Conservation (phyloP, 2,888 invertebrate genomes). For the Mesochorus sp. region DNA sequence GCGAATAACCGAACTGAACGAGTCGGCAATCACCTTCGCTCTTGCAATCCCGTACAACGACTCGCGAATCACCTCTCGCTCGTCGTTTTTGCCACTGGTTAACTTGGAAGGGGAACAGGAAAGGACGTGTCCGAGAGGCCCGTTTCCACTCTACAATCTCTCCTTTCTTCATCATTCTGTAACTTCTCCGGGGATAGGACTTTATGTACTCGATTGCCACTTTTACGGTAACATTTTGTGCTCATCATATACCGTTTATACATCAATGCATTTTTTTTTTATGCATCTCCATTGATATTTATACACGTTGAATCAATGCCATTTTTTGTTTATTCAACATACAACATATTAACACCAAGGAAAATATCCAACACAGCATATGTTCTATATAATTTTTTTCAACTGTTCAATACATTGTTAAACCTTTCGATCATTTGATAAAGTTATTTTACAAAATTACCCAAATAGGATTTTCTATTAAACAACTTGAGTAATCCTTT, state of each 20-base stretch:
- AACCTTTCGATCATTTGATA: too few relatives aligned
- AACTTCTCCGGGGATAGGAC: slow-evolving; percentile 30
- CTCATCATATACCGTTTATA: neutral
- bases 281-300: neutral
- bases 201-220: slow-evolving; percentile 41
- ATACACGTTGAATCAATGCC: neutral
- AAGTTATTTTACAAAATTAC: too few relatives aligned
- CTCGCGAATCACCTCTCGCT: slow-evolving; percentile 49
- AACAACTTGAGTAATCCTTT: too few relatives aligned
- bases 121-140: slow-evolving; percentile 63
- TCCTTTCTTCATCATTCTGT: slow-evolving; percentile 28
- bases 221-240: slow-evolving; percentile 30
- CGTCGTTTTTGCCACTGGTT: slow-evolving; percentile 16
- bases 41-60: slow-evolving; percentile 40
- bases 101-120: slow-evolving; percentile 59
- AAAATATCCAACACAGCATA: too few relatives aligned
- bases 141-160: slow-evolving; percentile 53
- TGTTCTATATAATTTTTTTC: too few relatives aligned
- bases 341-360: too few relatives aligned
- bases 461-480: too few relatives aligned
- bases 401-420: too few relatives aligned
- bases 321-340: too few relatives aligned
- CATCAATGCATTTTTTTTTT: neutral
- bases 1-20: slow-evolving; percentile 41
- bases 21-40: slow-evolving; percentile 44